Evolutionary conservation across 2,888 invertebrate genomes (phyloP).

Genomic region (Anthophora plumipes): DNA sequence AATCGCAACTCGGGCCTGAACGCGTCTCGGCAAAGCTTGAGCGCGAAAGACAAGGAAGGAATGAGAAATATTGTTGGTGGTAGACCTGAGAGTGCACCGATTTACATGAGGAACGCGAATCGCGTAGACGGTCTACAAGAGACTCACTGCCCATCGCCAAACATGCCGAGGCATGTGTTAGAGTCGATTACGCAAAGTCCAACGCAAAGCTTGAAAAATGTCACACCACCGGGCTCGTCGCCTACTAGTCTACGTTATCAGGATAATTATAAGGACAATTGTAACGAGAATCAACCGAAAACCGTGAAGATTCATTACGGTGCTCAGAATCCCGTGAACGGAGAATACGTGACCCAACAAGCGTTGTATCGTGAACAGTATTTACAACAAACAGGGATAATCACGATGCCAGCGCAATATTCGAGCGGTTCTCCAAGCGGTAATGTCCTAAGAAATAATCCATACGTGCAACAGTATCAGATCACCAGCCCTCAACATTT

Average conservation of each 20-base stretch:
- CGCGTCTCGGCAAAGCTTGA: conserved; percentile 71
- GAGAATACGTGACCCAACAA: conserved; percentile 78
- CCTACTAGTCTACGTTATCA: conserved; percentile 76
- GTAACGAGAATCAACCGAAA: conserved; percentile 66
- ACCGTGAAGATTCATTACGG: conserved; percentile 62
- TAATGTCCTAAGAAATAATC: conserved; percentile 76
- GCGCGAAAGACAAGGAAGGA: conserved; percentile 80
- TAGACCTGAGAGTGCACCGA: conserved; percentile 81
- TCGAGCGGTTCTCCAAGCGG: conserved; percentile 72
- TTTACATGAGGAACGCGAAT: conserved; percentile 79
- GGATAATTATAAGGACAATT: conserved; percentile 70
- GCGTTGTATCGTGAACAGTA: conserved; percentile 80
- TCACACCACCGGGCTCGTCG: conserved; percentile 75
- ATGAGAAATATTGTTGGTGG: conserved; percentile 82
- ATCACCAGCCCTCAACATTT: conserved; percentile 76
- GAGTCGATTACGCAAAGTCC: conserved; percentile 83
- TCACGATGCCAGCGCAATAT: conserved; percentile 76
- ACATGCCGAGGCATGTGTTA: conserved; percentile 81
- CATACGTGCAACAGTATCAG: conserved; percentile 82
- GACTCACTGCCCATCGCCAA: conserved; percentile 76
- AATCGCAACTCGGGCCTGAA: conserved; percentile 60
- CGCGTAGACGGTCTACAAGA: conserved; percentile 81
- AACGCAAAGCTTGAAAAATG: conserved; percentile 79
- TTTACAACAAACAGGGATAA: conserved; percentile 80
- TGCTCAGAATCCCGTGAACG: conserved; percentile 74